Base-by-base conservation (phyloP, 2,888 invertebrate genomes). In the Entomobrya proxima region DNA sequence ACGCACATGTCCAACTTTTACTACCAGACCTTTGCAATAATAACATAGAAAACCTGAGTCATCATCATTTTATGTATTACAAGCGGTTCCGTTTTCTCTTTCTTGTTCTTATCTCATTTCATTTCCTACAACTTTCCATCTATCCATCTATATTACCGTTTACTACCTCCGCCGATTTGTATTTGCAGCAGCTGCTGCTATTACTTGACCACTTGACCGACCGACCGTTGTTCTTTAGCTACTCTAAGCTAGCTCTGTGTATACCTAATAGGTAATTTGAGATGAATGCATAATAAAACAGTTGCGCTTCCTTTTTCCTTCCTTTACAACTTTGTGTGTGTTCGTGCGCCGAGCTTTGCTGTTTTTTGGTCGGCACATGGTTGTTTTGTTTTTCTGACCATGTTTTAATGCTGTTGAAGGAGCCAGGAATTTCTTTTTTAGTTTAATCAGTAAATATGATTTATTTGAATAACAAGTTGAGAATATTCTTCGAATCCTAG, bases 51-150 rank as follows among this genome's bases (percentile, higher is more conserved):
- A 61, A 32, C 35, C 24, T 27, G 7, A 55, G 55, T 55, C 24
- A 27, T 55, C 55, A 55, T 55, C 61, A 61, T 61, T 61, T 61
- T 35, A n/a, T 30, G 32, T n/a, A n/a, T 44, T 72, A 30, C 47
- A 50, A 32, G 76, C 61, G 77, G 76, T 61, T 77, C 50, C 47
- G 67, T 15, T 52, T 44, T 1, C 2, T 58, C 40, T 76, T 76
- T 47, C 78, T 78, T 30, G 61, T 79, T 44, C 79, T 79, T 79
- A 79, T 79, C 79, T 79, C 79, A 79, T 67, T 79, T 52, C 52
- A 50, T 79, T 69, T 69, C 52, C 79, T 79, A n/a, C 47, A 21
- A 11, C 9, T 24, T 55, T 27, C 4, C 50, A 50, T 64, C 64
- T 40, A 37, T 69, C 61, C 35, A 61, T 61, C 61, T 32, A 61